Percentiles rank a stretch among this genome's conserved stretches.
These are phyloP conservation scores for Baronia brevicornis DNA, from an alignment of 2,888 invertebrate genomes.

Conservation along the genomic window DNA sequence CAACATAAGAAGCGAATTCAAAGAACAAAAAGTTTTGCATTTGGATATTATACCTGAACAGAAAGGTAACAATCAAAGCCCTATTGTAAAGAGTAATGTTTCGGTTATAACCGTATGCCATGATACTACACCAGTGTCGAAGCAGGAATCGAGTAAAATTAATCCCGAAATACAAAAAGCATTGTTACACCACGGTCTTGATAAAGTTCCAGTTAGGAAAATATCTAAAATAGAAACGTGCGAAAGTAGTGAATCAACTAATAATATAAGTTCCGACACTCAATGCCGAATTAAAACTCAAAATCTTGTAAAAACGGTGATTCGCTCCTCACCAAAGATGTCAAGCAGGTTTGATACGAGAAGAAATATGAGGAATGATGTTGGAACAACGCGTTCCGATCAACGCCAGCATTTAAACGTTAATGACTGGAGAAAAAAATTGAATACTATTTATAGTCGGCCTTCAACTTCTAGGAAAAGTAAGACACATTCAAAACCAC, in stretches of 20 bases:
- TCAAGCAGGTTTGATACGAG: conserved; percentile 10
- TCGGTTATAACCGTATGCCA: conserved; percentile 45
- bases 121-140: conserved; percentile 18
- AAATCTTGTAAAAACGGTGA: conserved; percentile 22
- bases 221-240: conserved; percentile 50
- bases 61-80: conserved; percentile 22
- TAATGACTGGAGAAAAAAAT: conserved; percentile 56
- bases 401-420: conserved; percentile 33
- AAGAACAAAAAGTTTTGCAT: conserved; percentile 64
- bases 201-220: conserved; percentile 38
- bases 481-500: conserved; percentile 17
- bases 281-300: conserved; percentile 30
- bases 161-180: conserved; percentile 10
- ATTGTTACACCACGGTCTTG: conserved; percentile 14
- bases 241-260: conserved; percentile 55
- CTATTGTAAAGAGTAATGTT: conserved; percentile 36
- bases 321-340: conserved; percentile 1
- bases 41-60: conserved; percentile 62
- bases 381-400: conserved; percentile 16
- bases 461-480: conserved; percentile 28
- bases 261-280: conserved; percentile 41
- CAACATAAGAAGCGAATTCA: conserved; percentile 66
- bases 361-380: conserved; percentile 25
- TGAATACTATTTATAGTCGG: conserved; percentile 48
- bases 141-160: conserved; percentile 1